Evolutionary conservation across 2,113 vertebrate genomes (phyloP), one percentile per base, ranked within the genome.

Genomic region (Scomber scombrus): DNA sequence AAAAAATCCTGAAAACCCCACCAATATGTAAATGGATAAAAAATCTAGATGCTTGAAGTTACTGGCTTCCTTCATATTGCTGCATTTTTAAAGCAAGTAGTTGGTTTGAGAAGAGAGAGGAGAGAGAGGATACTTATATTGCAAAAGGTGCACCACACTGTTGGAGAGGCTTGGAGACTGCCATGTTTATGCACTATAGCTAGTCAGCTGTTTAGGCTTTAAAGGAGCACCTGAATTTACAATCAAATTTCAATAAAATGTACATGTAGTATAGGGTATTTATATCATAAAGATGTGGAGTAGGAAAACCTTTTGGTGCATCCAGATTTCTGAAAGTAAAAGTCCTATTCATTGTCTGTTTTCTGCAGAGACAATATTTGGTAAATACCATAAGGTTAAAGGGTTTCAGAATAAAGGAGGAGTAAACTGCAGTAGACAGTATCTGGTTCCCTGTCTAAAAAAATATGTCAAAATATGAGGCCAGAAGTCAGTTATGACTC

Each of bases 11-110:
- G 19, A 34, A 54, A 40, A 64, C 19, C 55, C 34, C 26, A 19
- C n/a, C n/a, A 63, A 5, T 65, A 54, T 82, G 29, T 62, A 51
- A 73, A 31, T 0, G 23, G n/a, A 66, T 61, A 29, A 63, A 80
- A 82, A 62, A 15, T 50, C n/a, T 21, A 81, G 11, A 63, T 54
- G 21, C 55, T 58, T 26, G 51, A 19, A 75, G 43, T 51, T 5
- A 14, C 12, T 14, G 14, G 8, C 21, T 50, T 78, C 40, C 23
- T 70, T 2, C 23, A 26, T 26, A 26, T 26, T 14, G 6, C 3
- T 65, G 4, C 5, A 2, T 55, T 47, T 21, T 19, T 58, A 40
- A 46, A 54, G 1, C 1, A 29, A 55, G 34, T 12, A 50, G 47
- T 18, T 15, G 15, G 56, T 45, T 56, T 29, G 18, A 57, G 15